Base-by-base conservation (phyloP, 1,140 invertebrate genomes). In the Drosophila athabasca region DNA sequence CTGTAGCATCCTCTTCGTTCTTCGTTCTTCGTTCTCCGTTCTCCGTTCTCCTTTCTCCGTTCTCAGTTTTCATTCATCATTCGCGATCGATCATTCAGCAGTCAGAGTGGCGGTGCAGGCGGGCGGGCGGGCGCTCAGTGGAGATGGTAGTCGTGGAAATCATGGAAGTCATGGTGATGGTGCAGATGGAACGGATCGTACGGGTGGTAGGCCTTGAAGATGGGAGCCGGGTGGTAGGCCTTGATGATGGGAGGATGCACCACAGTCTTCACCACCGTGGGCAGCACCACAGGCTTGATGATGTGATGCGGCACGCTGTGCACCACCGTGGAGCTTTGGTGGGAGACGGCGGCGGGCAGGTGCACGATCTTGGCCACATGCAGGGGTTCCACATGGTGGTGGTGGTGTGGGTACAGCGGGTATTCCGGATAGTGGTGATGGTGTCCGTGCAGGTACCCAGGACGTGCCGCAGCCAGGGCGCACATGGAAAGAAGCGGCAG, bases 261-360 rank as follows among this genome's bases (percentile, higher is more conserved):
- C 46, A 83, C 57, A 11, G 87, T 91, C 52, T 91, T 77, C 2
- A 91, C 79, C 55, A 83, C 71, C 8, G 81, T 84, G 2, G 90
- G 90, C 62, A 90, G 53, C 19, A 91, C 72, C 51, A 91, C 72
- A 4, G 90, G 90, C 60, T 91, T 91, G 44, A 90, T 83, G 15
- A 91, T 89, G 53, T 88, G 79, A 69, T 89, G 84, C 5, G 90
- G 90, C 29, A 88, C 78, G 35, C 73, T 84, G 65, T 92, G 91
- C 61, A 91, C 87, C 60, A 91, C 79, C 15, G 90, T 91, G n/a
- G 90, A 92, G 39, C 93, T 93, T 61, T 93, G 93, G 72, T 93
- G 93, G 39, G 93, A 93, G 2, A 93, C 90, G 29, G 91, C 91
- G 0, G 92, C 91, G 2, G 91, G 91, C 43, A 92, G 73, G 26